phyloP scores from a whole-genome alignment of 2,113 vertebrate species.

The Castor canadensis region DNA sequence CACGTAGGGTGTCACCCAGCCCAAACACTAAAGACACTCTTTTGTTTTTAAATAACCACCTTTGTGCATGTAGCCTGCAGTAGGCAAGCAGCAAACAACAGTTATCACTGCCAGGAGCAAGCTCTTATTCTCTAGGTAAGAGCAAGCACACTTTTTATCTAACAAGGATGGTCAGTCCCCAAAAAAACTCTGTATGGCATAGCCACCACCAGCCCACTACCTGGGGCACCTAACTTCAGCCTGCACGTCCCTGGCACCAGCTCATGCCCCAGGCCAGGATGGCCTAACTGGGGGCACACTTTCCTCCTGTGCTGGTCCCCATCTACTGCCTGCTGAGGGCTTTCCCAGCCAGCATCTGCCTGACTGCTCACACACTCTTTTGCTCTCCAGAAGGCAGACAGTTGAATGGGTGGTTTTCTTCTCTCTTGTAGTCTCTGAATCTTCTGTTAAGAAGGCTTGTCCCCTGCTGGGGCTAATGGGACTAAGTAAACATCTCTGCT shows the following conservation, averaged over 20 bases:
- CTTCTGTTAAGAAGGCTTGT: not conserved
- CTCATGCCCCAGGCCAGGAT: not conserved
- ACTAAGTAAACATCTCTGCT: fast-evolving
- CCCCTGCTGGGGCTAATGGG: fast-evolving
- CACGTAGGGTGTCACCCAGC: no score
- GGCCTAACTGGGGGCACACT: not conserved
- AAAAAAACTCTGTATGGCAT: not conserved
- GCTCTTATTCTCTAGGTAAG: no score
- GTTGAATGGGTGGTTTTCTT: fast-evolving
- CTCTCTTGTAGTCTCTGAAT: not conserved
- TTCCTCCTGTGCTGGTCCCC: not conserved
- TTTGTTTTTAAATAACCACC: no score
- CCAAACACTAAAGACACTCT: no score
- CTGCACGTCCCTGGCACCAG: fast-evolving
- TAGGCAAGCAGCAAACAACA: no score
- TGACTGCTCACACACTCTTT: fast-evolving
- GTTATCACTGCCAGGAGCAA: no score
- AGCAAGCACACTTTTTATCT: not conserved
- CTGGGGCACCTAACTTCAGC: not conserved
- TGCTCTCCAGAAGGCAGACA: not conserved
- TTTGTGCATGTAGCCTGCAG: no score
- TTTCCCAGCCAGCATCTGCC: no score
- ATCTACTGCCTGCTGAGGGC: no score
- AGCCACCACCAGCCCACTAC: not conserved
- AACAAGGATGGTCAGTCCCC: not conserved